A percentile compares a stretch with the other conserved stretches of the same genome.
Evolutionary conservation across 2,113 vertebrate genomes (phyloP).

Genomic region (Thalassarche chlororhynchos): DNA sequence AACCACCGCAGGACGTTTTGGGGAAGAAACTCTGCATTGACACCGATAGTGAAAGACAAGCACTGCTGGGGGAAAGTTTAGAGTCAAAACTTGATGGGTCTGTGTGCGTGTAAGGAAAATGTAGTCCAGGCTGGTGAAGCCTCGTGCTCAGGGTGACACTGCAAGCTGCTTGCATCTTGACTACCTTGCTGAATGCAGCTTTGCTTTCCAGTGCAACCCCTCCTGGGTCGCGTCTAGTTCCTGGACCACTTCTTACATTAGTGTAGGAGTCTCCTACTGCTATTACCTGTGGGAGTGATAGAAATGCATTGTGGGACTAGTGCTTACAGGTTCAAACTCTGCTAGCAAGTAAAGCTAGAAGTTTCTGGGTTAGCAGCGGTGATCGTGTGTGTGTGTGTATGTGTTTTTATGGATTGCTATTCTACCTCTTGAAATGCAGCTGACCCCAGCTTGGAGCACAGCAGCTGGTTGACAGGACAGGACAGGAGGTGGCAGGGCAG

Average conservation of each 20-base stretch:
- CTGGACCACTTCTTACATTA: background rate
- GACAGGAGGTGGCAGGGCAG: background rate
- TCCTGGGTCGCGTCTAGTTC: background rate
- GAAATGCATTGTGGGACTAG: background rate
- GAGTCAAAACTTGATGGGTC: background rate
- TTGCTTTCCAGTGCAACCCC: background rate
- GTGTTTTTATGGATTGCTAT: background rate
- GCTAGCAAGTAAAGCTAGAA: background rate
- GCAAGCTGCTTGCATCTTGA: background rate
- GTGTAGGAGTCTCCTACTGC: background rate
- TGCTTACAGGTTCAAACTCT: background rate
- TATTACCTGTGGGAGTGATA: background rate
- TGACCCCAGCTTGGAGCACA: background rate
- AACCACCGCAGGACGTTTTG: background rate
- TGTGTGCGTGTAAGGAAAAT: background rate
- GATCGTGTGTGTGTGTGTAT: background rate
- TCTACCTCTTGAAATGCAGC: background rate
- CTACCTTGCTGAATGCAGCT: background rate
- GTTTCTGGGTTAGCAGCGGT: background rate
- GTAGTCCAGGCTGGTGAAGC: background rate
- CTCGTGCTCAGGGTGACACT: background rate
- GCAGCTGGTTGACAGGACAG: background rate
- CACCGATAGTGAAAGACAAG: background rate
- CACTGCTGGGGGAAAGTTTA: background rate
- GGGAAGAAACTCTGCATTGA: background rate